Evolutionary conservation across 2,113 vertebrate genomes (phyloP), one percentile per base, ranked within the genome.

Genomic region (Rhipidura dahli): DNA sequence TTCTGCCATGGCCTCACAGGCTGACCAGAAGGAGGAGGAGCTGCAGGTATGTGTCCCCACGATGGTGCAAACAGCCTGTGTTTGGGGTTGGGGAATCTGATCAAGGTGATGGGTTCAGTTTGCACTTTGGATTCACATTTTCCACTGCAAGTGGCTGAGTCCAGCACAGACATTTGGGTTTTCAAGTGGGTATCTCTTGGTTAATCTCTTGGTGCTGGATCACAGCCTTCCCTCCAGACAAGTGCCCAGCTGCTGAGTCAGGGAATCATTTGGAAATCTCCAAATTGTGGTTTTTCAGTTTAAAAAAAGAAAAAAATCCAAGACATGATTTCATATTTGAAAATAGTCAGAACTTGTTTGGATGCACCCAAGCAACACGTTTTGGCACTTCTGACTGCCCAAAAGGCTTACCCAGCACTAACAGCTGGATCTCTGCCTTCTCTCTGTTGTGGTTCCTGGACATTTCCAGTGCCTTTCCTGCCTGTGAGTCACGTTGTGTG

Each of bases 21-120:
- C 99, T 0, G 99, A 99, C 98, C 99, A 99, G 98, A 99, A 99
- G 79, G 99, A 99, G 97, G 99, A 99, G 94, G 99, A 99, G 96
- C 98, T 99, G 85, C 99, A 99, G 99, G 99, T 99, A 80, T 37
- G 27, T 2, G 11, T n/a, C 17, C 1, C 5, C 44, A 71, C 23
- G 21, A 14, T 4, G 2, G 5, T 51, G 31, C 63, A 66, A 5
- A 63, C 17, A 8, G 21, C 33, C 50, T 1, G 0, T 63, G 13
- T 31, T 45, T 28, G 71, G 42, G 35, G 14, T 28, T 24, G 60
- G 54, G 71, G 42, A 42, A 20, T 60, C 56, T 42, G 66, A 35
- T 76, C 7, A 3, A 39, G 33, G 0, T n/a, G 49, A 23, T n/a
- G 68, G 83, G 39, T 83, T 88, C 37, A 16, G 0, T 72, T 45